Evolutionary conservation across 2,113 vertebrate genomes (phyloP), one percentile per base, ranked within the genome.

Genomic region (Elephantulus edwardii): DNA sequence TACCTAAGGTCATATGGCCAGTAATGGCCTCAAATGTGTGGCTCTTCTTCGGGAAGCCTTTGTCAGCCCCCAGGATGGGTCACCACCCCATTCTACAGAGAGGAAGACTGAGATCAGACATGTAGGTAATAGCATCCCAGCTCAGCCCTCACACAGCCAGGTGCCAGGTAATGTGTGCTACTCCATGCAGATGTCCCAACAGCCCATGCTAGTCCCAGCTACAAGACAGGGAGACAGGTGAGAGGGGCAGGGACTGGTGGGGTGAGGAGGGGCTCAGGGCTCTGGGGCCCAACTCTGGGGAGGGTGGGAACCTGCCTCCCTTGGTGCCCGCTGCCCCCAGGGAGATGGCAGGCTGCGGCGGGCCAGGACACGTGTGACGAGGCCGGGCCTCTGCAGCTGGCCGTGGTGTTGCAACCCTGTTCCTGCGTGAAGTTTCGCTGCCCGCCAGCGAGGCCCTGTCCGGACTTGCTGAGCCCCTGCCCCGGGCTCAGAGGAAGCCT

Each of bases 391-490:
- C 42, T 1, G 87, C 60, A 0, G 81, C 91, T 6, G 62, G 86
- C 60, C 70, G 96, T 76, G 1, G 19, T 94, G 95, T 83, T n/a
- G 14, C 66, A 88, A 92, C 90, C 60, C 0, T 0, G 3, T 8
- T 54, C 40, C 10, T 20, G 26, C 79, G 44, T 28, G 1, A 9
- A 64, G 48, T 40, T 33, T 46, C 20, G 26, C 44, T 8, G 33
- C 60, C 64, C 5, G 48, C 90, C 6, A 0, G 60, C 40, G n/a
- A 38, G 26, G 76, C 97, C 86, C 4, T 96, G 98, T 96, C 96
- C 87, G 87, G 85, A 83, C 98, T 97, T 96, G 97, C 91, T 70
- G 86, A 52, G 94, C 72, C 93, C 94, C 95, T 94, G 96, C 97
- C 97, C 60, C 71, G 76, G 97, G 96, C 96, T 91, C 11, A 83